Evolutionary conservation across 2,113 vertebrate species (phyloP).

Genomic region (Trematomus loennbergii): DNA sequence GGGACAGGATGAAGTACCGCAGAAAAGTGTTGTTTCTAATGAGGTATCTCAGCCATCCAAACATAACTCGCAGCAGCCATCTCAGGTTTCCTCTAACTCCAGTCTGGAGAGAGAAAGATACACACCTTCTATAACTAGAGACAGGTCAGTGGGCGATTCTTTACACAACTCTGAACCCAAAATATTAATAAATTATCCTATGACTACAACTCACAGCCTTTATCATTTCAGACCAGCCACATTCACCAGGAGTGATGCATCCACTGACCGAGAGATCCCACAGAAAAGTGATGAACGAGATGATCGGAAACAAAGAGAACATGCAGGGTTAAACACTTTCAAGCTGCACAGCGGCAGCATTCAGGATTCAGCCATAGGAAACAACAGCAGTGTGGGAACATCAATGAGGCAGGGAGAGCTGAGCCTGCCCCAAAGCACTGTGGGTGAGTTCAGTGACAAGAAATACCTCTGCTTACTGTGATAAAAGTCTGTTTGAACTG

Average conservation of each 20-base stretch:
- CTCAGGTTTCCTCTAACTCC: constrained; percentile 32
- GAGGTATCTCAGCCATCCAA: constrained; percentile 16
- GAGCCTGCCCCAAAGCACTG: constrained; percentile 56
- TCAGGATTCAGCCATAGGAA: constrained; percentile 38
- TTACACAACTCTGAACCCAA: constrained; percentile 65
- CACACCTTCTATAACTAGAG: constrained; percentile 4
- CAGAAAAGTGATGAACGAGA: constrained; percentile 27
- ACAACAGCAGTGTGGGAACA: constrained; percentile 37
- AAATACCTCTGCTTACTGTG: not conserved
- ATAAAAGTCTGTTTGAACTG: not conserved
- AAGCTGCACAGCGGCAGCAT: not conserved
- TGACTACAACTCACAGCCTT: constrained; percentile 64
- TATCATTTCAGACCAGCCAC: constrained; percentile 68
- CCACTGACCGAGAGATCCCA: constrained; percentile 15
- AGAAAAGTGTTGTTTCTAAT: constrained; percentile 39
- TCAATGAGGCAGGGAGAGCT: constrained; percentile 34
- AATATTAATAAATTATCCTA: constrained; percentile 77
- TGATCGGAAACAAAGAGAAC: constrained; percentile 26
- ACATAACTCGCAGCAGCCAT: constrained; percentile 38
- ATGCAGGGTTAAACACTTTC: not conserved
- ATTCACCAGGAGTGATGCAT: constrained; percentile 27
- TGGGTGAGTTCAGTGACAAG: constrained; percentile 59
- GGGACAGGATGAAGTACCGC: constrained; percentile 37
- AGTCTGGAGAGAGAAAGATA: constrained; percentile 47
- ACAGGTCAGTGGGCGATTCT: constrained; percentile 50